Evolutionary conservation across 2,113 vertebrate species (phyloP).

Genomic region (Lycaon pictus): DNA sequence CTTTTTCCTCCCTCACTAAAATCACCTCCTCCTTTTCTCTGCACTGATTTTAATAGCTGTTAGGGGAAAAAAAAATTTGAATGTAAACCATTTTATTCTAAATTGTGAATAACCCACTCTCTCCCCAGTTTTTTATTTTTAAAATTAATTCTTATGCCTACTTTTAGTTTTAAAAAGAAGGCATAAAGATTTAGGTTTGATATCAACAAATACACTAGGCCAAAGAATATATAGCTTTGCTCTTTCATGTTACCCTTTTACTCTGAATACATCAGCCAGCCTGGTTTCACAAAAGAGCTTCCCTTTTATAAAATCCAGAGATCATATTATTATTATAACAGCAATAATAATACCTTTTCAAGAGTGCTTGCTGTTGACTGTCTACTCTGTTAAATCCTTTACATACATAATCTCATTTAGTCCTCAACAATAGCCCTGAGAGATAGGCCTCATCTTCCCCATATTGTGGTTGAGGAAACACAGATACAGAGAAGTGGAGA

Average conservation of each 20-base stretch:
- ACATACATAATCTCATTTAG: not conserved
- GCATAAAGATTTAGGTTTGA: not conserved
- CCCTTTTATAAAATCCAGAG: not conserved
- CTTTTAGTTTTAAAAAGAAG: not conserved
- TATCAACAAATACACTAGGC: not conserved
- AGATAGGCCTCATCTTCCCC: not conserved
- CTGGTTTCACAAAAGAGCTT: not conserved
- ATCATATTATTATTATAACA: not conserved
- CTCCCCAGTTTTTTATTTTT: conserved; percentile 23
- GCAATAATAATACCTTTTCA: not conserved
- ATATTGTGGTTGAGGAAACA: not conserved
- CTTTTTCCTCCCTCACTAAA: not conserved
- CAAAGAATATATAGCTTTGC: not conserved
- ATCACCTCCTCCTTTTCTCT: not conserved
- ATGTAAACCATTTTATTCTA: not conserved
- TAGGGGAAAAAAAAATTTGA: not conserved
- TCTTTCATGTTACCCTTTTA: not conserved
- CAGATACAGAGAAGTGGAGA: not conserved
- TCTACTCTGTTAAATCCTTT: not conserved
- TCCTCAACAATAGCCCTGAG: not conserved
- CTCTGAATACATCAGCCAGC: not conserved
- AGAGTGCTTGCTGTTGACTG: not conserved
- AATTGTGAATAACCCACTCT: conserved; percentile 12
- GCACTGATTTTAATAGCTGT: not conserved
- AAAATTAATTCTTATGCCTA: conserved; percentile 4